Percentiles rank a stretch among this genome's conserved stretches.
Conservation (phyloP, 2,797 vertebrate genomes). For the Chelonia mydas region DNA sequence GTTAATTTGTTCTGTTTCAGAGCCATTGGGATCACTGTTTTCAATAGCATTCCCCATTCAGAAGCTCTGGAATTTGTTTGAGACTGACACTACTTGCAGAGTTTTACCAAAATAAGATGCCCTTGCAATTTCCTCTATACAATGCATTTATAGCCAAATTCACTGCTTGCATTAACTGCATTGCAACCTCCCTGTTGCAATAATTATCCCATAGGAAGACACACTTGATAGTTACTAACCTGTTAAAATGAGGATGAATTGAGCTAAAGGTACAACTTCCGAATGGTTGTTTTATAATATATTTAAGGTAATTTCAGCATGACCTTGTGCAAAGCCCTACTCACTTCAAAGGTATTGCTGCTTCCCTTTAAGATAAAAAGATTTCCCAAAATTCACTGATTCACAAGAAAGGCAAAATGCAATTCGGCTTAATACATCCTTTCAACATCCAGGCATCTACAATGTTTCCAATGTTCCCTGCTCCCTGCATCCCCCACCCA, state of each 20-base stretch:
- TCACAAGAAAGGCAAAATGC: neutral
- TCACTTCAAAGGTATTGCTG: rapidly evolving
- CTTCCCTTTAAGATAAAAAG: neutral
- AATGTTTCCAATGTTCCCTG: neutral
- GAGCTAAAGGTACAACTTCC: neutral
- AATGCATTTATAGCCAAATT: neutral
- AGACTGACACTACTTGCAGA: neutral
- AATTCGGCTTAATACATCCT: neutral
- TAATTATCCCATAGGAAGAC: rapidly evolving
- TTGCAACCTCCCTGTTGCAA: neutral
- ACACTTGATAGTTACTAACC: neutral
- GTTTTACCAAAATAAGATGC: neutral
- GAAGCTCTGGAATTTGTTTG: neutral
- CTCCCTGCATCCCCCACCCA: neutral
- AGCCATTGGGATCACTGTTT: neutral
- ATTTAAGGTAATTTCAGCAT: neutral
- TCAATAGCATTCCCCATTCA: neutral
- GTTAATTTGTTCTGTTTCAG: neutral
- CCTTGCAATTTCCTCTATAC: neutral
- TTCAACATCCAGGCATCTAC: neutral
- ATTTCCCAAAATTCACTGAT: neutral
- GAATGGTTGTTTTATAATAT: neutral
- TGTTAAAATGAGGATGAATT: neutral
- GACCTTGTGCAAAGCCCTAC: rapidly evolving
- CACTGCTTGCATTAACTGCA: neutral